Base-by-base conservation (phyloP, 2,888 invertebrate species). In the Aplocera efformata region DNA sequence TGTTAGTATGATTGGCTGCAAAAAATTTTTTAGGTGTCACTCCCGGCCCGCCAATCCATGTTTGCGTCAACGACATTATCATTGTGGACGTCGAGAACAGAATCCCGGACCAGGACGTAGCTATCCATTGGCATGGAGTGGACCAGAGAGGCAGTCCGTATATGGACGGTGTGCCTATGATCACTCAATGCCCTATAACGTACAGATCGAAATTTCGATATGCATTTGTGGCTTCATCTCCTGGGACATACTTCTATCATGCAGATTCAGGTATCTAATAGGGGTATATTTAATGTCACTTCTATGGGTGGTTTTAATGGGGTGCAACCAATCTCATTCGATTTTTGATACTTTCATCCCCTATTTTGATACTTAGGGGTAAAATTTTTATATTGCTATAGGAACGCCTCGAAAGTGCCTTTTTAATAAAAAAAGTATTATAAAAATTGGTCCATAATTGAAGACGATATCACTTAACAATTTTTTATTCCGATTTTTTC, bases 51-150 rank as follows among this genome's bases (percentile, higher is more conserved):
- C 55, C 89, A 0, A 90, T 91, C 21, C 88, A 92, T 68, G 92
- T 93, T 1, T 94, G 94, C 63, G 88, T 92, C 31, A 92, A 93
- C 57, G 95, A 95, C 62, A 90, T 92, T 22, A 80, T 95, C 1
- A 88, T 94, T 0, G 92, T 94, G 0, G 93, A 94, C 67, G 92
- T 95, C 1, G 83, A 90, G 32, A 95, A 95, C 63, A 90, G 90
- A 57, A 79, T 95, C 36, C 91, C 91, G 0, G 91, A 91, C 13
- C 91, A 93, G 61, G 92, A 92, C 32, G 72, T 93, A 0, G 89
- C 92, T 5, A 82, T 96, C 6, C 95, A 96, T 67, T 96, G 95
- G 94, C 92, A 94, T 62, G 96, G 95, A 0, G 41, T 89, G 3
- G 79, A 82, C 17, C 90, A 91, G 71, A 75, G 88, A 58, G 90